phyloP scores from a whole-genome alignment of 1,140 invertebrate species.

The Onthophagus taurus region DNA sequence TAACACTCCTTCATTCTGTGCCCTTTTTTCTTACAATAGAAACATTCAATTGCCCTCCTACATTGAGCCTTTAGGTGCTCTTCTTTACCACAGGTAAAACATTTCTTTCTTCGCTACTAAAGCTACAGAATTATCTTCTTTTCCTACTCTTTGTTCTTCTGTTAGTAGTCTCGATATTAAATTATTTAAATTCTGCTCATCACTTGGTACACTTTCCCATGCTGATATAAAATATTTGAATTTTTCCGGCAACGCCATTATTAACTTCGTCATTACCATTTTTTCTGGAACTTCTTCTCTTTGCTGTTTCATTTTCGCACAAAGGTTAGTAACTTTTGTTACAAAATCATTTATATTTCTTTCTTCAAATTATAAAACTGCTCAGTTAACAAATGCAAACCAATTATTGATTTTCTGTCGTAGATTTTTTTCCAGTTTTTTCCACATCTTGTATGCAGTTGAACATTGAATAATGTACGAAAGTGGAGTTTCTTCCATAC shows the following conservation, averaged over 20 bases:
- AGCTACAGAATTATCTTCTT: not conserved
- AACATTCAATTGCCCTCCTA: constrained; percentile 6
- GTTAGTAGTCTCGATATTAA: constrained; percentile 5
- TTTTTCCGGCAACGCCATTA: constrained; percentile 26
- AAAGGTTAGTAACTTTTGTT: constrained; percentile 16
- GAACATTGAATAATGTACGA: constrained; percentile 29
- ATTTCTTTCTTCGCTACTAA: constrained; percentile 7
- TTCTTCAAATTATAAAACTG: constrained; percentile 26
- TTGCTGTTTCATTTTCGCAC: constrained; percentile 20
- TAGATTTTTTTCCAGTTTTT: constrained; percentile 29
- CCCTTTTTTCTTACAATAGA: constrained; percentile 8
- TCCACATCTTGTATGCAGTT: constrained; percentile 33
- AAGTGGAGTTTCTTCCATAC: constrained; percentile 23
- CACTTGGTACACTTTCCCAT: constrained; percentile 22
- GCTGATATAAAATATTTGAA: constrained; percentile 27
- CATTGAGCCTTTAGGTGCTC: constrained; percentile 2
- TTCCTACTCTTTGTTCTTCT: constrained; percentile 9
- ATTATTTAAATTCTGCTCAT: constrained; percentile 21
- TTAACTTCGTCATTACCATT: constrained; percentile 29
- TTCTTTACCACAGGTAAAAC: constrained; percentile 5
- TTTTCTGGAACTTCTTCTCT: too few relatives aligned
- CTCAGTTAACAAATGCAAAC: constrained; percentile 32
- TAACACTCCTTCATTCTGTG: constrained; percentile 7
- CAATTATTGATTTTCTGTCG: constrained; percentile 34
- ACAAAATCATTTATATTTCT: constrained; percentile 19